A percentile compares a stretch with the other conserved stretches of the same genome.
phyloP scores from a whole-genome alignment of 1,140 invertebrate species.

The Brachionus rubens region DNA sequence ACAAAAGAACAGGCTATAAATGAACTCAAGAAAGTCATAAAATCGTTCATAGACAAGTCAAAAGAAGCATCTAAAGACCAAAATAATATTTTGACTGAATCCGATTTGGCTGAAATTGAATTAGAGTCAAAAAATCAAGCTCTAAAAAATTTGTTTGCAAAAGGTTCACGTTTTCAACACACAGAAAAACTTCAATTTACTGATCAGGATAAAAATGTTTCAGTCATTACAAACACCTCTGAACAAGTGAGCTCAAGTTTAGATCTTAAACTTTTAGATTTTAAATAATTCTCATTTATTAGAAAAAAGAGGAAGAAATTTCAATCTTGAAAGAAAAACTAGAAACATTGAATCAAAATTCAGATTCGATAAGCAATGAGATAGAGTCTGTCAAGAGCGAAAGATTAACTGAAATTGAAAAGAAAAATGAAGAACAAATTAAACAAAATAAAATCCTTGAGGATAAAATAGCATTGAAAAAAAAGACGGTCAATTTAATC shows the following conservation, averaged over 20 bases:
- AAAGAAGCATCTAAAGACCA: slow-evolving; percentile 50
- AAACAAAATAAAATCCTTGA: slow-evolving; percentile 51
- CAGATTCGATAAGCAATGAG: slow-evolving; percentile 51
- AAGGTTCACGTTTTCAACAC: slow-evolving; percentile 60
- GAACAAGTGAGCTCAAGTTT: slow-evolving; percentile 51
- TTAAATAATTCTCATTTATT: background rate
- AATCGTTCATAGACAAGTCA: background rate
- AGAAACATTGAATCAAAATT: slow-evolving; percentile 52
- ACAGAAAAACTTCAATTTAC: slow-evolving; percentile 61
- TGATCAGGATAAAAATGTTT: slow-evolving; percentile 34
- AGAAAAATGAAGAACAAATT: slow-evolving; percentile 34
- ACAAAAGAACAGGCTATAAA: background rate
- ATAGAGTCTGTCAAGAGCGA: slow-evolving; percentile 51
- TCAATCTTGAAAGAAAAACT: slow-evolving; percentile 54
- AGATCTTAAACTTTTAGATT: background rate
- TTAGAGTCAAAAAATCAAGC: background rate
- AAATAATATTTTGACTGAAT: slow-evolving; percentile 46
- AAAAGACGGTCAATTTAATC: slow-evolving; percentile 67
- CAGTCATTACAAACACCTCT: slow-evolving; percentile 45
- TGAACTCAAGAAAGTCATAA: background rate
- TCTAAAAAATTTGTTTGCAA: slow-evolving; percentile 50
- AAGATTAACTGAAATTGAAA: background rate
- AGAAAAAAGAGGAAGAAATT: slow-evolving; percentile 41
- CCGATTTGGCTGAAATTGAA: slow-evolving; percentile 52
- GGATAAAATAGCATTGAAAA: slow-evolving; percentile 55